phyloP scores from a whole-genome alignment of 2,113 vertebrate genomes.

The Spilogale gracilis region DNA sequence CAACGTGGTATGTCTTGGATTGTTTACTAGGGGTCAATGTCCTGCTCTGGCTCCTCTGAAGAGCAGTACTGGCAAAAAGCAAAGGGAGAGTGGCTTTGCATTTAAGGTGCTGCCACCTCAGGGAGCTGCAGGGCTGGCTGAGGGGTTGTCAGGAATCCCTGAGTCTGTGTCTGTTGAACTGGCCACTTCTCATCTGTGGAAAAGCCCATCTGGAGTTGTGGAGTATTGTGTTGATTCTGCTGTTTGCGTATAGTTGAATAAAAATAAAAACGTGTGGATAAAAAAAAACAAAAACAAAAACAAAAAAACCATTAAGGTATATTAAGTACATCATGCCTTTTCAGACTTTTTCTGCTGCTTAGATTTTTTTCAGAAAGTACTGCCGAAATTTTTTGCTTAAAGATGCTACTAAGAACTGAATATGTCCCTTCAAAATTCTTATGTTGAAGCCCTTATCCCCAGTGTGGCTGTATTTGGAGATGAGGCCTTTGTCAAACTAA shows the following conservation, averaged over 20 bases:
- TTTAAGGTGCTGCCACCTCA: background rate
- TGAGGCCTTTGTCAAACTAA: background rate
- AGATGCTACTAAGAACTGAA: background rate
- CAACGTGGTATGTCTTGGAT: background rate
- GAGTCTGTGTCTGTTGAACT: background rate
- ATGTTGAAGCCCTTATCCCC: background rate
- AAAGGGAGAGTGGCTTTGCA: background rate
- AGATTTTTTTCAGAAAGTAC: background rate
- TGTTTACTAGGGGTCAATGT: background rate
- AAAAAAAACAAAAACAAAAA: too few species aligned
- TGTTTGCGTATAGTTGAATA: slow-evolving; percentile 78
- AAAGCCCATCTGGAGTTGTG: background rate
- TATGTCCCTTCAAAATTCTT: background rate
- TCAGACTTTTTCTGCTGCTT: background rate
- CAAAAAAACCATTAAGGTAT: too few species aligned
- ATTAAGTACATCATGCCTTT: slow-evolving; percentile 32
- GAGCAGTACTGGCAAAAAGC: background rate
- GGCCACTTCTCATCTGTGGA: background rate
- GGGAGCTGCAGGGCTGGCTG: background rate
- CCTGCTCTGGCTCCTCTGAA: background rate
- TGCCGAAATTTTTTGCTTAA: background rate
- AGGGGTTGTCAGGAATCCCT: background rate
- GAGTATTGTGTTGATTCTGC: slow-evolving; percentile 42
- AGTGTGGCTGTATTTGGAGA: background rate
- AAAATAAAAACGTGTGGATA: slow-evolving; percentile 74